These are phyloP conservation scores for Plotosus lineatus DNA, from an alignment of 2,113 vertebrate genomes.

Conservation along the genomic window DNA sequence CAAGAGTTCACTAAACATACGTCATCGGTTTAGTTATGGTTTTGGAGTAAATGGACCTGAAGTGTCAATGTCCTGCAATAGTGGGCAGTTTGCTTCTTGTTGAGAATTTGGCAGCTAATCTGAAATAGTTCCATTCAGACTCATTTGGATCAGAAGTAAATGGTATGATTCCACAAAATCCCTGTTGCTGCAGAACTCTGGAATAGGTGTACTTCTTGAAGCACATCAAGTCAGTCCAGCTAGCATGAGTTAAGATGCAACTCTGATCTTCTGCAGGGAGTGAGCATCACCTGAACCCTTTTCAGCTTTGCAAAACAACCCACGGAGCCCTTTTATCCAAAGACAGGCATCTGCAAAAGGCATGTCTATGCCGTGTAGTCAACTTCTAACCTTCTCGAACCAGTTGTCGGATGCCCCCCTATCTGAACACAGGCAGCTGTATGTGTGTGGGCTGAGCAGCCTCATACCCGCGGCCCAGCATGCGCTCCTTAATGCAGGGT, in stretches of 20 bases:
- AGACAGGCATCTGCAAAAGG: constrained; percentile 17
- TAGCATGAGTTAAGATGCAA: constrained; percentile 3
- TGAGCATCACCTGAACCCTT: constrained; percentile 26
- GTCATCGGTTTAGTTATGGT: constrained; percentile 20
- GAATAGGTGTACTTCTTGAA: constrained; percentile 29
- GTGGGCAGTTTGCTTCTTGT: constrained; percentile 36
- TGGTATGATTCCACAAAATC: constrained; percentile 34
- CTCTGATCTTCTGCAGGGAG: constrained; percentile 4
- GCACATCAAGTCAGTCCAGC: constrained; percentile 29
- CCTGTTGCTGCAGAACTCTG: constrained; percentile 40
- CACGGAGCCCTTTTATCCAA: constrained; percentile 35
- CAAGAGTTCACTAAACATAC: constrained; percentile 36
- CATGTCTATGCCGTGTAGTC: constrained; percentile 32
- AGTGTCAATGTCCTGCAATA: constrained; percentile 34
- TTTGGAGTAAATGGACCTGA: constrained; percentile 48
- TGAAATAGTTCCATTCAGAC: constrained; percentile 29
- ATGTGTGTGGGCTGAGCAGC: constrained; percentile 90
- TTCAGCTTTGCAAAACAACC: constrained; percentile 26
- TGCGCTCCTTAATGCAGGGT: constrained; percentile 96
- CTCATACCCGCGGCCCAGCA: constrained; percentile 94
- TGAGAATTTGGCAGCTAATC: constrained; percentile 49
- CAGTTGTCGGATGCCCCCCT: constrained; percentile 51
- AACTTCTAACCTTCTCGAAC: constrained; percentile 13
- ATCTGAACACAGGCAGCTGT: constrained; percentile 94
- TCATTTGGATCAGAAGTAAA: constrained; percentile 27